Conservation (phyloP, 2,888 invertebrate genomes). For the Drosophila pseudotalamancana region DNA sequence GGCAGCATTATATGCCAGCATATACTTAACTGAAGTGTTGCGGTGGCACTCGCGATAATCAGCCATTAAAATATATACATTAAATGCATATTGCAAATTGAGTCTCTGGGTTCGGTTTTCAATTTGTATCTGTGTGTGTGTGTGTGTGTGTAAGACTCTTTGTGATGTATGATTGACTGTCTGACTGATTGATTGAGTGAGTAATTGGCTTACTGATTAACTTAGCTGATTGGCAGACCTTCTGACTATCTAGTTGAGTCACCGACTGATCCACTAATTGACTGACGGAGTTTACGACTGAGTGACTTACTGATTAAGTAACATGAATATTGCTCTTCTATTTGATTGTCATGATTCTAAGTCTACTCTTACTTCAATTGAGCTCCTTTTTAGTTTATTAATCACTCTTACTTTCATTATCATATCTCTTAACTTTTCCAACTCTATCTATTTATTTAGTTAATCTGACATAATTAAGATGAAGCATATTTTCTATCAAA, state of each 20-base stretch:
- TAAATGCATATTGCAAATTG: slow-evolving; percentile 57
- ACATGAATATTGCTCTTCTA: not conserved
- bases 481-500: not conserved
- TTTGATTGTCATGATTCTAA: not conserved
- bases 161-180: not conserved
- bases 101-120: slow-evolving; percentile 25
- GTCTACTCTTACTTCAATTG: too few species aligned
- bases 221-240: not conserved
- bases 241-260: too few species aligned
- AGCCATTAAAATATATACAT: slow-evolving; percentile 28
- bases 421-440: not conserved
- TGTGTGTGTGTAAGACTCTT: not conserved
- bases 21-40: slow-evolving; percentile 62
- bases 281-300: not conserved
- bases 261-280: not conserved
- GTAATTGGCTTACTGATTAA: not conserved
- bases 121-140: slow-evolving; percentile 28
- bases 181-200: not conserved
- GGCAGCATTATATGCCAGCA: slow-evolving; percentile 35
- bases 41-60: slow-evolving; percentile 62
- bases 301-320: not conserved
- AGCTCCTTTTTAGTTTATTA: too few species aligned
- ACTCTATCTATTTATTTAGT: not conserved
- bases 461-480: not conserved
- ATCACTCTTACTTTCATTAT: too few species aligned